These are phyloP conservation scores for Onchidella celtica DNA, from an alignment of 2,888 invertebrate genomes.

Conservation along the genomic window DNA sequence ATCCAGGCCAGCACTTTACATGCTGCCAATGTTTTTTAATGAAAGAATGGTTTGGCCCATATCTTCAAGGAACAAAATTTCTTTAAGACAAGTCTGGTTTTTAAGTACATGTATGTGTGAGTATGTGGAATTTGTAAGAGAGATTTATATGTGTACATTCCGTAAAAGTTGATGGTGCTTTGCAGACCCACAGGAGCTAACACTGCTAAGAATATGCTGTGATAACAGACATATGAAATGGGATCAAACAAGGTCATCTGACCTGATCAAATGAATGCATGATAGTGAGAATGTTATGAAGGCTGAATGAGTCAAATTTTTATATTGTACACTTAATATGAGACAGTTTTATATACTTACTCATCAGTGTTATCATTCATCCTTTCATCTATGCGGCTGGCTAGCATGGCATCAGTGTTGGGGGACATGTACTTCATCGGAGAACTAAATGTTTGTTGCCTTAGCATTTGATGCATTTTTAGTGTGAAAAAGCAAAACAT, in stretches of 20 bases:
- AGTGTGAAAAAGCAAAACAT: slow-evolving; percentile 16
- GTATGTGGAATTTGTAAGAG: not conserved
- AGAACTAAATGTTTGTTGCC: not conserved
- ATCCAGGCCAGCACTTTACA: slow-evolving; percentile 42
- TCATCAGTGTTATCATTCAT: slow-evolving; percentile 13
- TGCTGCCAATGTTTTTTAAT: slow-evolving; percentile 32
- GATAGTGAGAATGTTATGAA: not conserved
- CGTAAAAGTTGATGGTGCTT: slow-evolving; percentile 1
- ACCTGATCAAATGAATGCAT: not conserved
- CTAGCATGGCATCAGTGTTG: not conserved
- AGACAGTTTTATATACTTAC: slow-evolving; percentile 33
- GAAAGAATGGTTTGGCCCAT: not conserved
- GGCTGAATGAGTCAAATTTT: slow-evolving; percentile 12
- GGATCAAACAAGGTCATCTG: not conserved
- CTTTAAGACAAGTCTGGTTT: slow-evolving; percentile 22
- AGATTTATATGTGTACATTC: slow-evolving; percentile 26
- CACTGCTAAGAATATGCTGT: not conserved
- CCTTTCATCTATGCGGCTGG: slow-evolving; percentile 43
- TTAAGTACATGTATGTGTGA: not conserved
- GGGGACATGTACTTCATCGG: not conserved
- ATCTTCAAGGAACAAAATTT: slow-evolving; percentile 17
- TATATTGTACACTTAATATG: slow-evolving; percentile 3
- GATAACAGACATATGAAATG: not conserved
- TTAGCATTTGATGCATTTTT: not conserved
- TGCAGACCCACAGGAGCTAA: not conserved